Evolutionary conservation across 1,140 invertebrate genomes (phyloP), one percentile per base, ranked within the genome.

Genomic region (Ruditapes philippinarum): DNA sequence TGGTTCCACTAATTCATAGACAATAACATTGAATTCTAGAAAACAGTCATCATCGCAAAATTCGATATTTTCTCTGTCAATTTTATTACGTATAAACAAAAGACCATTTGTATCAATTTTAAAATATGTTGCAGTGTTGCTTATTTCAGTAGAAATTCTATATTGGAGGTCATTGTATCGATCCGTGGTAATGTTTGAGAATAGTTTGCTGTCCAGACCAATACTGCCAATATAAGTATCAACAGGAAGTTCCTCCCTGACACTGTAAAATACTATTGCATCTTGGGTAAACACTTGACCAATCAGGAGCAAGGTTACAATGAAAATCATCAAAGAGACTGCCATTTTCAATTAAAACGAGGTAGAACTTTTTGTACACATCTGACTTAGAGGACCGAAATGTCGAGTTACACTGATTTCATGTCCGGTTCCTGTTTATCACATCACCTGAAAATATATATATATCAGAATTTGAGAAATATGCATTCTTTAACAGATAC

Each of bases 31-130:
- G 12, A 91, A 82, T 0, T 49, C 38, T 25, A 93, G 28, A 22
- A 49, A 19, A 74, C 93, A 93, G 14, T 83, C 80, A 0, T 49
- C 17, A 31, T 36, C 25, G 12, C 57, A 70, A 4, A 83, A 31
- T 33, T 88, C 89, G 22, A 91, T 89, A 14, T n/a, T 28, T 88
- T 93, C 93, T 12, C 93, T 54, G 70, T 93, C 92, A 7, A 93
- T 93, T 25, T 28, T 57, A 38, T 82, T 60, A 3, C 38, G 40
- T 0, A 91, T 92, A 68, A 98, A 96, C 28, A 99, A 97, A 3
- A 98, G 97, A 1, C 98, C 97, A 94, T 99, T 98, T 96, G 99
- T 98, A 57, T 98, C 98, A 79, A 99, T 98, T 92, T 97, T 97
- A 94, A 99, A 99, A 57, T 89, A 68, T 22, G 62, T 62, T 25